Base-by-base conservation (phyloP, 2,113 vertebrate genomes). In the Machaerirhynchus nigripectus region DNA sequence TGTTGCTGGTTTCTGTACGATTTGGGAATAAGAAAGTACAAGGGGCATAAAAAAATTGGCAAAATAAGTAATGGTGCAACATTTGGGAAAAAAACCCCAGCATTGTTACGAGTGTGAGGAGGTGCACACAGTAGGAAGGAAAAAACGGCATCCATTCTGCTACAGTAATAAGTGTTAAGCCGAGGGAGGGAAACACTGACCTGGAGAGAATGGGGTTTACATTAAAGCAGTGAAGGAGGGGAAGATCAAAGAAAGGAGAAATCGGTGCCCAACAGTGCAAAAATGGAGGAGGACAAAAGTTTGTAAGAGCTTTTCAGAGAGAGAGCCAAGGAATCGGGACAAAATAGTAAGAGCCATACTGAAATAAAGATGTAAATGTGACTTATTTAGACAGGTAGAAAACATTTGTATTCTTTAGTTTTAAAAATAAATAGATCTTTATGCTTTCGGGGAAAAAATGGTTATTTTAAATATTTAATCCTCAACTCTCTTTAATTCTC, bases 211-310 rank as follows among this genome's bases (percentile, higher is more conserved):
- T 42, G n/a, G 6, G 21, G 5, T 26, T 91, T 91, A 18, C 7
- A 7, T n/a, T 70, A 31, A 75, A 55, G 56, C 63, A 60, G 8
- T 12, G 21, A 74, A 84, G 26, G 15, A 67, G 75, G 17, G 28
- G 20, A 60, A 42, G 30, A 88, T 63, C 30, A 60, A 79, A 92
- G 63, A 31, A 7, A 15, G 73, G 47, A 55, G 61, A 82, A 82
- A 28, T 26, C 1, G 0, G 10, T 55, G 21, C 4, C 39, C 27
- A 31, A 49, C 0, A 3, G 11, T 74, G 4, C 82, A 68, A 78
- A 78, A 78, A 40, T 28, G 35, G 19, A 63, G 33, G 16, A 84
- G 39, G 14, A 24, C 28, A 52, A 39, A 89, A 84, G 33, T 70
- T 77, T 28, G 26, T n/a, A 4, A 31, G 17, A 78, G 39, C 23